Conservation (phyloP, 2,888 invertebrate genomes). For the Cheiracanthium punctorium region DNA sequence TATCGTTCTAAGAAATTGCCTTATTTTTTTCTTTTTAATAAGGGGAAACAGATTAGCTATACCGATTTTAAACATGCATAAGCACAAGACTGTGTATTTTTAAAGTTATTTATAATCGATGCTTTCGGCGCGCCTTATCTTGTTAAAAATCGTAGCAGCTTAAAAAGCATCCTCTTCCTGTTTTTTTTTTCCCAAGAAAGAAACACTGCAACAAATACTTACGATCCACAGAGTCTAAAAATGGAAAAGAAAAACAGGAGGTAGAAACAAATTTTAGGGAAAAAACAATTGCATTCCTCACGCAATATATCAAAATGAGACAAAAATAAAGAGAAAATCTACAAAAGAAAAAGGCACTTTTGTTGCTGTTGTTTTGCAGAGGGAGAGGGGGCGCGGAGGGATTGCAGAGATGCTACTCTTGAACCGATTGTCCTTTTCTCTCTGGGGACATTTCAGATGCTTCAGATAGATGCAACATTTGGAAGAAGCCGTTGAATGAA, state of each 20-base stretch:
- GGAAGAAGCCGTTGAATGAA: neutral
- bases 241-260: neutral
- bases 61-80: too few relatives aligned
- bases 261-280: neutral
- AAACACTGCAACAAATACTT: too few relatives aligned
- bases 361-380: neutral
- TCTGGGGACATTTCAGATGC: neutral
- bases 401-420: neutral
- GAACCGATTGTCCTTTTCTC: neutral
- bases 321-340: neutral
- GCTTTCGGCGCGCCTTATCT: too few relatives aligned
- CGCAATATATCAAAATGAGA: neutral
- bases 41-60: too few relatives aligned
- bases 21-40: too few relatives aligned
- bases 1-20: too few relatives aligned
- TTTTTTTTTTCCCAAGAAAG: too few relatives aligned
- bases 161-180: too few relatives aligned
- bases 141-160: too few relatives aligned
- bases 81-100: too few relatives aligned
- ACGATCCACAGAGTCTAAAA: neutral
- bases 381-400: neutral
- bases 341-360: neutral
- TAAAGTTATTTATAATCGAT: too few relatives aligned
- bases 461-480: neutral
- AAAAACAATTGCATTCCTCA: slow-evolving; percentile 3